Percentiles rank a stretch among this genome's conserved stretches.
Evolutionary conservation across 23 tunicate species (phyloP).

Genomic region (Halocynthia aurantium): DNA sequence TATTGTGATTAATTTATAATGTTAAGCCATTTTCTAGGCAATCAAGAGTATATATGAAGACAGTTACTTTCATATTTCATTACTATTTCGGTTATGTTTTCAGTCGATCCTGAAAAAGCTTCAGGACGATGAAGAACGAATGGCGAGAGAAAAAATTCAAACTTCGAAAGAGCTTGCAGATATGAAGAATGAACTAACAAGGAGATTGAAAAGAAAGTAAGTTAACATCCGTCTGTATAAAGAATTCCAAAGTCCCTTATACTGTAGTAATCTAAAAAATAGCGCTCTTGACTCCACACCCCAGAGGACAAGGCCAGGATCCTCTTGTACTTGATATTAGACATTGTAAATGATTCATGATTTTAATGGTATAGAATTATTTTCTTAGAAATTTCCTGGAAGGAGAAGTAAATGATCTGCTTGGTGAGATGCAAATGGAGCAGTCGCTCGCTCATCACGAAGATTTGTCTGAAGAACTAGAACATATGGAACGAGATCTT

Average conservation of each 20-base stretch:
- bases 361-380: neutral
- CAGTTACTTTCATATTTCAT: no score
- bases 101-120: constrained; percentile 48
- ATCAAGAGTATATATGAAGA: no score
- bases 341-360: no score
- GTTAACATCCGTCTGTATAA: neutral
- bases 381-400: constrained; percentile 64
- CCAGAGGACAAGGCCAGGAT: no score
- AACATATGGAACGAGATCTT: constrained; percentile 43
- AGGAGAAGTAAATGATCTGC: constrained; percentile 60
- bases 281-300: no score
- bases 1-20: no score
- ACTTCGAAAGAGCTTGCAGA: constrained; percentile 65
- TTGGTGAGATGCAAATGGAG: constrained; percentile 84
- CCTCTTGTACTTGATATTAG: no score
- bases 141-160: constrained; percentile 60
- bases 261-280: no score
- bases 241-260: no score
- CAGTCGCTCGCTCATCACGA: constrained; percentile 79
- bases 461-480: constrained; percentile 77
- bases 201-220: constrained; percentile 77
- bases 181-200: constrained; percentile 53
- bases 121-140: constrained; percentile 65
- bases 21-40: no score
- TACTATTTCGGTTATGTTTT: no score